Conservation (phyloP, 2,113 vertebrate species). For the Bombycilla garrulus region DNA sequence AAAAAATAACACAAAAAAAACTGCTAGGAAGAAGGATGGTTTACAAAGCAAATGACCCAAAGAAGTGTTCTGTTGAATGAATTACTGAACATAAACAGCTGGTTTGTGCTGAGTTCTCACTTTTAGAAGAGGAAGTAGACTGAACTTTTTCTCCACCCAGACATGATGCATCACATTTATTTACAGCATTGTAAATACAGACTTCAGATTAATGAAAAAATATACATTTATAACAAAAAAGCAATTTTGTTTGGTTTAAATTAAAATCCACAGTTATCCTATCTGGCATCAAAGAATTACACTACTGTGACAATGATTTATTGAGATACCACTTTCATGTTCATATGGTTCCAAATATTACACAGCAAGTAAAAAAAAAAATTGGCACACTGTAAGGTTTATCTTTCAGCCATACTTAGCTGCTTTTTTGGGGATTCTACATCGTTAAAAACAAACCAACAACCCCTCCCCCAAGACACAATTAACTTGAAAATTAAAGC, state of each 20-base stretch:
- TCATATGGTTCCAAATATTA: neutral
- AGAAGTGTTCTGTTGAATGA: neutral
- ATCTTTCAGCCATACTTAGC: neutral
- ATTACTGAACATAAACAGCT: neutral
- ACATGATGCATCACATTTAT: neutral
- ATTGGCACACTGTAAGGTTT: neutral
- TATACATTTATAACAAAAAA: neutral
- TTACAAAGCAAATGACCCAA: neutral
- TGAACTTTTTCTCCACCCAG: neutral
- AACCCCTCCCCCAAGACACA: fast-evolving
- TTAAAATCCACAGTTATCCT: neutral
- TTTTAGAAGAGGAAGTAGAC: neutral
- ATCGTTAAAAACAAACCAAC: neutral
- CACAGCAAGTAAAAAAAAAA: neutral
- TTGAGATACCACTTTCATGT: neutral
- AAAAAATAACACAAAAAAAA: neutral
- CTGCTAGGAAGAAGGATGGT: neutral
- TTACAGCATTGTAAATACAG: neutral
- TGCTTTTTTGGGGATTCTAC: neutral
- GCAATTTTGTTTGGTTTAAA: neutral
- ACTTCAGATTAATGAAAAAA: neutral
- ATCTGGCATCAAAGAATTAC: neutral
- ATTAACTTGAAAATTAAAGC: neutral
- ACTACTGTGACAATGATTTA: neutral
- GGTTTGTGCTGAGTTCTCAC: neutral